A percentile compares a stretch with the other conserved stretches of the same genome.
Evolutionary conservation across 2,888 invertebrate genomes (phyloP).

Genomic region (Atethmia centrago): DNA sequence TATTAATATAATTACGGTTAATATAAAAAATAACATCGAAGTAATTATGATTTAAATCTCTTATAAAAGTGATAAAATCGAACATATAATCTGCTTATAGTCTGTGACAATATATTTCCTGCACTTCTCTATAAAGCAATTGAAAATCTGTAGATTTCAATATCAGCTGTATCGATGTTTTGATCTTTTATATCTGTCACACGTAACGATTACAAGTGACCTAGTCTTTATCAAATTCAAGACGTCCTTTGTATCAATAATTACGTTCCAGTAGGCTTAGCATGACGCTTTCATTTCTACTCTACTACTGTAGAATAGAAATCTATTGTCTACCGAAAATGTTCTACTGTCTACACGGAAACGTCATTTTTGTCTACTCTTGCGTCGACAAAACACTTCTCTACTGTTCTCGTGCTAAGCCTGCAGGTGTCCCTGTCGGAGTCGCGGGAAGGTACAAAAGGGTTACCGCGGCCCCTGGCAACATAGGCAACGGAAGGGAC

Average conservation of each 20-base stretch:
- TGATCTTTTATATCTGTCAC: slow-evolving; percentile 34
- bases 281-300: too few species aligned
- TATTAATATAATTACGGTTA: not conserved
- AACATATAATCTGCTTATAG: not conserved
- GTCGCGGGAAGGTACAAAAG: too few species aligned
- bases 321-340: too few species aligned
- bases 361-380: too few species aligned
- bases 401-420: too few species aligned
- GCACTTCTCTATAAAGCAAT: slow-evolving; percentile 3
- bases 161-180: slow-evolving; percentile 31
- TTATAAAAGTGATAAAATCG: slow-evolving; percentile 12
- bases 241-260: slow-evolving; percentile 10
- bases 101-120: not conserved
- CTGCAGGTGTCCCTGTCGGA: too few species aligned
- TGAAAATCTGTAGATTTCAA: not conserved
- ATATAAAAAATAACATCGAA: not conserved
- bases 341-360: too few species aligned
- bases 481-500: too few species aligned
- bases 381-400: too few species aligned
- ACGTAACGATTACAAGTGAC: slow-evolving; percentile 27
- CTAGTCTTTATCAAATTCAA: slow-evolving; percentile 33
- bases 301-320: too few species aligned
- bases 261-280: too few species aligned
- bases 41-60: not conserved
- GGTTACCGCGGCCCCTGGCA: too few species aligned